phyloP scores from a whole-genome alignment of 2,888 invertebrate genomes.

The Gerosis bhagava region DNA sequence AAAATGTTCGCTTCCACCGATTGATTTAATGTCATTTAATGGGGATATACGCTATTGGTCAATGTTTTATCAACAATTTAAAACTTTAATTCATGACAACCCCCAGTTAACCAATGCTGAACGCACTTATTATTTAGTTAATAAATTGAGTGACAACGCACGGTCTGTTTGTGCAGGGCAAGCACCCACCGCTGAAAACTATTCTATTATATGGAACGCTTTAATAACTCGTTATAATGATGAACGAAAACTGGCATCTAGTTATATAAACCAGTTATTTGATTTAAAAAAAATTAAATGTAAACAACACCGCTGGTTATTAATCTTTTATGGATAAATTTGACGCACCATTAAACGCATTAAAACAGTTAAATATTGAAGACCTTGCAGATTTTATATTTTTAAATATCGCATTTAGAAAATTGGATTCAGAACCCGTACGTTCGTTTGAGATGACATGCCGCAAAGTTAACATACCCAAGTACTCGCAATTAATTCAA shows the following conservation, averaged over 20 bases:
- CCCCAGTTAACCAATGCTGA: constrained; percentile 5
- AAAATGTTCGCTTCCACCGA: constrained; percentile 1
- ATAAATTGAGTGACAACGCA: constrained; percentile 11
- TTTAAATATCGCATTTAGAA: constrained; percentile 9
- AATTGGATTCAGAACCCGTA: constrained; percentile 13
- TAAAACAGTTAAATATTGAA: constrained; percentile 8
- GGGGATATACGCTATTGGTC: constrained; percentile 15
- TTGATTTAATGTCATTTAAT: constrained; percentile 12
- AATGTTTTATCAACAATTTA: constrained; percentile 13
- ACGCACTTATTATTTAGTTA: constrained; percentile 9
- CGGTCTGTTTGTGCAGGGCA: too few relatives aligned
- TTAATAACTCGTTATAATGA: constrained; percentile 10
- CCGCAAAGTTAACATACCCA: constrained; percentile 11
- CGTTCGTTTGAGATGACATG: constrained; percentile 11
- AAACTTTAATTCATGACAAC: constrained; percentile 10
- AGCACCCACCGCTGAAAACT: too few relatives aligned
- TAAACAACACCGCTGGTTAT: not conserved
- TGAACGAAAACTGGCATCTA: not conserved
- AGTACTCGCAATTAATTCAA: not conserved
- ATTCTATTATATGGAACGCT: too few relatives aligned
- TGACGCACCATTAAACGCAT: constrained; percentile 5
- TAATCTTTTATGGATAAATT: constrained; percentile 11
- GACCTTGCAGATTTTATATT: constrained; percentile 15
- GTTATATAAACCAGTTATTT: constrained; percentile 9
- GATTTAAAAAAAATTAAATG: constrained; percentile 1